Base-by-base conservation (phyloP, 1,140 invertebrate species). In the Lasioglossum albipes region DNA sequence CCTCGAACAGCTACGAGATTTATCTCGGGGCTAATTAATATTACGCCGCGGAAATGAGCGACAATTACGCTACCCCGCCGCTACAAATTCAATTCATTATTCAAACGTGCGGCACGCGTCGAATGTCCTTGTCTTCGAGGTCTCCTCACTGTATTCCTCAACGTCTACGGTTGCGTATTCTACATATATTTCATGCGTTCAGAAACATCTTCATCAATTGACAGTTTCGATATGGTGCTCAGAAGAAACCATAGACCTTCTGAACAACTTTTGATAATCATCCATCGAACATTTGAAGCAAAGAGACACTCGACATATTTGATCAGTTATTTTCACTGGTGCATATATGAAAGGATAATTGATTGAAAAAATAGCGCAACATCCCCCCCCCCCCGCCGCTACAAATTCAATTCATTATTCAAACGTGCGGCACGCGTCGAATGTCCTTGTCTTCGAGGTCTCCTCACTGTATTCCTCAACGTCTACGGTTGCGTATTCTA, bases 21-120 rank as follows among this genome's bases (percentile, higher is more conserved):
- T 78, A 78, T 78, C 75, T 45, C 20, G 68, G 12, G 7, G 75
- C 61, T 78, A 78, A 78, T 78, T 78, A 78, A 78, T 78, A 71
- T 71, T 64, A 69, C 59, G 42, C 41, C 57, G 54, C 13, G 54
- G 31, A 71, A 78, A 71, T 45, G 57, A 71, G 68, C 75, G 20
- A 69, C 75, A 69, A 78, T 78, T 78, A 78, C 66, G 68, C 57
- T 59, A n/a, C 20, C 42, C 22, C 13, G 42, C 67, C 31, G 67
- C 45, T 78, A 71, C 67, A 64, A 64, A 71, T 78, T 71, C 36
- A 71, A 64, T 78, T 78, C 68, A 71, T 78, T 78, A 49, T 68
- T 64, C 27, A 77, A 64, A n/a, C 36, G 13, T 2, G 31, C 36
- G 62, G 16, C 57, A 59, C 62, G 62, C 31, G 62, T 41, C 31